Evolutionary conservation across 2,888 invertebrate species (phyloP), one percentile per base, ranked within the genome.

Genomic region (Ryuthela nishihirai): DNA sequence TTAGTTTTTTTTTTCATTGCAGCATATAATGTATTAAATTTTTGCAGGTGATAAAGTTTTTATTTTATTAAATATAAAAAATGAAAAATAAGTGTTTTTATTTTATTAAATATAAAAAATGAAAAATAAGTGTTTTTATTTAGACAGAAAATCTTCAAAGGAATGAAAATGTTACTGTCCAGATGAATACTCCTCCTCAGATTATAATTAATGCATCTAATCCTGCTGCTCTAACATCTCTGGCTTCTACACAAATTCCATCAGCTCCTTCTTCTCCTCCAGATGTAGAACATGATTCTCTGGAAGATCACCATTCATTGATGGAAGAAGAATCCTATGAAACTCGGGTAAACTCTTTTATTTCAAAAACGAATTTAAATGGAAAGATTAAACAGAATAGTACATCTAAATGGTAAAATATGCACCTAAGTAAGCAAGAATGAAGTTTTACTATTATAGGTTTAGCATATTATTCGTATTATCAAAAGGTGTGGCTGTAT

Each of bases 171-270:
- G 66, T 70, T n/a, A 56, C 68, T 12, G 65, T 70, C 7, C 69
- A 70, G 58, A 65, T 70, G 65, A 70, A 69, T 64, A 64, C 68
- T 12, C 67, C 67, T 34, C 65, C 68, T 25, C 68, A 65, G 26
- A 68, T 70, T 21, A 70, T 71, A 35, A 67, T 71, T 17, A 49
- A 47, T 32, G 21, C 46, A 32, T 35, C 58, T n/a, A 40, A 39
- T 32, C 20, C 23, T 24, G 29, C 52, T 9, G 25, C 54, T 3
- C 17, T 54, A 21, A 61, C 54, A 21, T 61, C 61, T 12, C 18
- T 61, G 15, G 61, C 61, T 23, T 52, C 61, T 9, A 55, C 53
- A 21, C 54, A 54, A 23, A 50, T 61, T 12, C 50, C 61, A 21
- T 54, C 61, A 29, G 47, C 55, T 17, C 61, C 54, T 2, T 40